phyloP scores from a whole-genome alignment of 2,797 vertebrate species.

The Onychomys torridus region DNA sequence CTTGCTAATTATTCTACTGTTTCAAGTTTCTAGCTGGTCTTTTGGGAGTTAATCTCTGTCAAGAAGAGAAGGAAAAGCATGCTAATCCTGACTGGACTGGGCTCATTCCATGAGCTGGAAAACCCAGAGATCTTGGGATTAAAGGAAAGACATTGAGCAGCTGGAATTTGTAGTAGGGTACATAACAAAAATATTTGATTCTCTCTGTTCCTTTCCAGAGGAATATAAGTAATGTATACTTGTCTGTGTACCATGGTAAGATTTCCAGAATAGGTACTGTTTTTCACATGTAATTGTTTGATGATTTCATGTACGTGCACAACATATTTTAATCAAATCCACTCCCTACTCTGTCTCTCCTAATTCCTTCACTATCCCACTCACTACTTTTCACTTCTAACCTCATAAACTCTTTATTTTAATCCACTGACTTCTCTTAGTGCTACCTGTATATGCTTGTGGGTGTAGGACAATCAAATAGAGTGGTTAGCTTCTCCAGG shows the following conservation, averaged over 20 bases:
- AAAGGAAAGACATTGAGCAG: slow-evolving; percentile 31
- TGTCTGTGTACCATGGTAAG: background rate
- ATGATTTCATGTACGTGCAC: background rate
- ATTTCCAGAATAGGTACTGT: background rate
- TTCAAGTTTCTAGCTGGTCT: slow-evolving; percentile 19
- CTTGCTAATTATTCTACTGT: slow-evolving; percentile 62
- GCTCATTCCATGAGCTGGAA: background rate
- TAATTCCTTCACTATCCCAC: background rate
- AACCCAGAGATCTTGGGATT: background rate
- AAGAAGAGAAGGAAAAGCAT: slow-evolving; percentile 60
- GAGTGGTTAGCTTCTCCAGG: background rate
- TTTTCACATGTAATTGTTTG: slow-evolving; percentile 16
- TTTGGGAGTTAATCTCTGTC: slow-evolving; percentile 52
- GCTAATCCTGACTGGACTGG: slow-evolving; percentile 3
- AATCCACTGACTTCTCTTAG: background rate
- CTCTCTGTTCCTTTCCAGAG: background rate
- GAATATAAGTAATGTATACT: background rate
- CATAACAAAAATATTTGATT: background rate
- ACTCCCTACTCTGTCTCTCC: background rate
- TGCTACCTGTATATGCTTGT: background rate
- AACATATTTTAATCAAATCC: background rate
- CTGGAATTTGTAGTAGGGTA: background rate
- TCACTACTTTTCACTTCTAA: background rate
- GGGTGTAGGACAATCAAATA: background rate
- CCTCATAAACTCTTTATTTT: background rate